Evolutionary conservation across 1,140 invertebrate genomes (phyloP).

Genomic region (Trachymyrmex septentrionalis): DNA sequence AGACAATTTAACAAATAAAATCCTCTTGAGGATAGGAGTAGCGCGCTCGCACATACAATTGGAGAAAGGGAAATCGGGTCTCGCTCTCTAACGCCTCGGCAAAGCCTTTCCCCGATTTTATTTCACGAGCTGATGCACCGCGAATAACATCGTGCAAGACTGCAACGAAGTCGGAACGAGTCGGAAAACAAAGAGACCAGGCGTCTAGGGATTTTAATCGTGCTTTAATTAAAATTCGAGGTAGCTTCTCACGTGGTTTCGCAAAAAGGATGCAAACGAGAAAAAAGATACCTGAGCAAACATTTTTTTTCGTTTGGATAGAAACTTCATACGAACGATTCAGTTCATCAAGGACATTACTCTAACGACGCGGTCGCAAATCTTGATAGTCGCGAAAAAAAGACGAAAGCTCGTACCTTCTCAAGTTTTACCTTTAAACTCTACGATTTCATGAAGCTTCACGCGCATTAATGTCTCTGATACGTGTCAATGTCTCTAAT

Average conservation of each 20-base stretch:
- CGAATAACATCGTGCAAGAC: constrained; percentile 35
- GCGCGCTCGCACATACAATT: constrained; percentile 13
- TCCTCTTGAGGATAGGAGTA: not conserved
- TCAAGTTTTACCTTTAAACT: not conserved
- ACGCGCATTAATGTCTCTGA: too few species aligned
- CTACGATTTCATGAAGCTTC: not conserved
- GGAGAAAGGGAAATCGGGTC: constrained; percentile 48
- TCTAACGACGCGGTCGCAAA: not conserved
- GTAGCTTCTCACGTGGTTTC: not conserved
- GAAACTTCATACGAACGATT: constrained; percentile 12
- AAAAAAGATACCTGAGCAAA: constrained; percentile 9
- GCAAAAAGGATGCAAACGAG: not conserved
- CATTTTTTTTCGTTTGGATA: not conserved
- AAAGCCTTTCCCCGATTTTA: constrained; percentile 58
- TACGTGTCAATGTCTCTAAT: not conserved
- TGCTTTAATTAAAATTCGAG: constrained; percentile 64
- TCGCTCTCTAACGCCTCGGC: constrained; percentile 40
- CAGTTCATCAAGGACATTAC: not conserved
- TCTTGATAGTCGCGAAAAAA: not conserved
- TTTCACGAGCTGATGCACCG: constrained; percentile 55
- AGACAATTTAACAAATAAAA: constrained; percentile 58
- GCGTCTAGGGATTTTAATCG: constrained; percentile 49
- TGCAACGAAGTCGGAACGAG: constrained; percentile 13
- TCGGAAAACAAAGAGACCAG: not conserved
- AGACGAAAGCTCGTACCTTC: not conserved